Base-by-base conservation (phyloP, 1,140 invertebrate species). In the Plectrocnemia conspersa region DNA sequence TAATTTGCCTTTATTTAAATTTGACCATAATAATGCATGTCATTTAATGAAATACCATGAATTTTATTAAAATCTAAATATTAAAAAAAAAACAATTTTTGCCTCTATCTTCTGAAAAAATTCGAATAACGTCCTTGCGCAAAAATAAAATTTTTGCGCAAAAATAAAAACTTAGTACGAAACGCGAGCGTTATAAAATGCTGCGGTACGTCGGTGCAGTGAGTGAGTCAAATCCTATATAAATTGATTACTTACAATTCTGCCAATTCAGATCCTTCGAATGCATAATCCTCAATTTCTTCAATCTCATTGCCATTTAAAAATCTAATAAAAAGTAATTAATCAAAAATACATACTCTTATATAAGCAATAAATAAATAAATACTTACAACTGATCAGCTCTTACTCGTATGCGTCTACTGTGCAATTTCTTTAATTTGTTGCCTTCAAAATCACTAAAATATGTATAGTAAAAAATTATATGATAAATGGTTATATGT, bases 251-350 rank as follows among this genome's bases (percentile, higher is more conserved):
- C 82, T 82, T 72, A 85, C 83, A 86, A 66, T 66, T 78, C 80
- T 3, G 73, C 77, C 40, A 85, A 83, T 69, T 81, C 71, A 1
- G 83, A 83, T 49, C 79, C 82, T 59, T 74, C 74, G 63, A 86
- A 86, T 2, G 84, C 81, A 16, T 70, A 73, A 56, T 78, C 72
- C 62, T 83, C 78, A 13, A 88, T 74, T 33, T 65, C 71, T 50
- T 69, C 68, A 46, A 88, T 79, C 13, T 76, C 64, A 66, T 86
- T 87, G 64, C 82, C 79, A 64, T 78, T 75, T 56, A 82, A 67
- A 59, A 79, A 72, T 36, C 80, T 82, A n/a, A 7, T 29, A 52
- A 59, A 56, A 62, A 59, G n/a, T 40, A 6, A 15, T 7, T 40
- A 40, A 7, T 40, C 7, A 40, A 9, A 9, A 24, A n/a, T n/a